Evolutionary conservation across 2,888 invertebrate genomes (phyloP).

Genomic region (Thelaira solivaga): DNA sequence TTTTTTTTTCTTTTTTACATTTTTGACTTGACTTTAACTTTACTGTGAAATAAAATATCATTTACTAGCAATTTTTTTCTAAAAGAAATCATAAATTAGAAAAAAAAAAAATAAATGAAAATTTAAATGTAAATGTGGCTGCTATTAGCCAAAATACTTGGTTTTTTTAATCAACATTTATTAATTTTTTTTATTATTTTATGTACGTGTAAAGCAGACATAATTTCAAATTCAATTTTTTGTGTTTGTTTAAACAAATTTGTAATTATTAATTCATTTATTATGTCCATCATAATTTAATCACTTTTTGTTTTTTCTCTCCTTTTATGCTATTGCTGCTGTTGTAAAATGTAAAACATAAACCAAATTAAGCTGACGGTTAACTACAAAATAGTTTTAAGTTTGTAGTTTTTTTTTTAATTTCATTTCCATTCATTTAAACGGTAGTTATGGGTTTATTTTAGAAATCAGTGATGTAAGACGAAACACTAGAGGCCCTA

Average conservation of each 20-base stretch:
- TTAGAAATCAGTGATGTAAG: not conserved
- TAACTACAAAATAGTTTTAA: not conserved
- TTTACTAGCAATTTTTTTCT: constrained; percentile 20
- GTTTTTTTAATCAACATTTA: too few species aligned
- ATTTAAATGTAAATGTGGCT: not conserved
- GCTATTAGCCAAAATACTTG: not conserved
- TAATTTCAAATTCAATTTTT: constrained; percentile 21
- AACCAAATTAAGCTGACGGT: constrained; percentile 18
- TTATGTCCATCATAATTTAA: constrained; percentile 50
- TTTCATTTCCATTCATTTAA: too few species aligned
- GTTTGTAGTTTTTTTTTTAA: too few species aligned
- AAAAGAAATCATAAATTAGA: constrained; percentile 35
- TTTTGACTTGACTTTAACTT: constrained; percentile 1
- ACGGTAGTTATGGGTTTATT: not conserved
- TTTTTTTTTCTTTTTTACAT: too few species aligned
- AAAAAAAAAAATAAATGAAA: not conserved
- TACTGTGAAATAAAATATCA: constrained; percentile 14
- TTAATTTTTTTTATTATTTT: too few species aligned
- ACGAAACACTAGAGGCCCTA: not conserved
- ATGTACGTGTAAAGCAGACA: not conserved
- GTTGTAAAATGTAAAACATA: constrained; percentile 15
- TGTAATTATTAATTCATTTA: constrained; percentile 50
- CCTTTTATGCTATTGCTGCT: not conserved
- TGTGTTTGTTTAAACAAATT: constrained; percentile 41
- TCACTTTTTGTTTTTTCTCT: not conserved